These are phyloP conservation scores for Epirrita christyi DNA, from an alignment of 2,888 invertebrate species.

Conservation along the genomic window DNA sequence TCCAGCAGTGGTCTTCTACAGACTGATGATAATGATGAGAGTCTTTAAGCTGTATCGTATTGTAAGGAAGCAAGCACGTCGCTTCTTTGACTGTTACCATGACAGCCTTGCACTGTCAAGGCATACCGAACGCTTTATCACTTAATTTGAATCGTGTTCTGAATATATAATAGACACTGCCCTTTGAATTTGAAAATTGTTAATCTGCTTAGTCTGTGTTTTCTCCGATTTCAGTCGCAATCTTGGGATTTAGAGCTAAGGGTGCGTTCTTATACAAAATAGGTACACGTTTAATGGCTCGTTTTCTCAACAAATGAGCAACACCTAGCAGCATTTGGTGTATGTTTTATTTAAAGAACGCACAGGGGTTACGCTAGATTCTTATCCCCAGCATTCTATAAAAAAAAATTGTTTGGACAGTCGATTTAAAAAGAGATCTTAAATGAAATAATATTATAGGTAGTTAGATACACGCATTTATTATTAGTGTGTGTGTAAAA, in stretches of 20 bases:
- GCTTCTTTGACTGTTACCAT: constrained; percentile 24
- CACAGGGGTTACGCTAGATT: too few species aligned
- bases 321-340: too few species aligned
- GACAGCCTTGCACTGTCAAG: constrained; percentile 25
- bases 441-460: too few species aligned
- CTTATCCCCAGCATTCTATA: too few species aligned
- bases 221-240: constrained; percentile 16
- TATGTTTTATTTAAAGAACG: too few species aligned
- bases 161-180: constrained; percentile 19
- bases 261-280: neutral
- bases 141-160: constrained; percentile 32
- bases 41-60: neutral
- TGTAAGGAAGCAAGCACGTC: constrained; percentile 20
- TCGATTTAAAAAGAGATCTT: too few species aligned
- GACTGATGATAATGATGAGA: too few species aligned
- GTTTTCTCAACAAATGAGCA: neutral
- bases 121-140: constrained; percentile 32
- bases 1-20: too few species aligned
- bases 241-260: constrained; percentile 12
- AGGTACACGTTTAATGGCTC: neutral
- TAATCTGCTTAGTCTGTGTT: constrained; percentile 25
- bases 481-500: too few species aligned
- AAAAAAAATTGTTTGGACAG: too few species aligned
- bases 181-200: constrained; percentile 25
- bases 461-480: too few species aligned